These are phyloP conservation scores for Saguinus midas DNA, from an alignment of 2,113 vertebrate species.

Conservation along the genomic window DNA sequence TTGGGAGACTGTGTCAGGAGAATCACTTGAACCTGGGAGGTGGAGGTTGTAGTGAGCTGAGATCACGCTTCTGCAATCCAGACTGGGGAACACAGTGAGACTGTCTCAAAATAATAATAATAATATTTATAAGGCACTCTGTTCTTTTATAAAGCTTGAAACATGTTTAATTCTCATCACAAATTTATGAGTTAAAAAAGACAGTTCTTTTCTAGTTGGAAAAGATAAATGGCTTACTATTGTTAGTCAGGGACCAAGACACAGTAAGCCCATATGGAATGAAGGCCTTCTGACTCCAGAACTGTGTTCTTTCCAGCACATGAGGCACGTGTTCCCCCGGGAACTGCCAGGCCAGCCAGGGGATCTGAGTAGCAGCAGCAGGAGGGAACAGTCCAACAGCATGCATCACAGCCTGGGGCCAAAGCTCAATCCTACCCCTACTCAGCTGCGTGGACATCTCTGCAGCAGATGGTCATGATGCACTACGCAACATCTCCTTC, in stretches of 20 bases:
- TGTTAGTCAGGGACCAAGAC: background rate
- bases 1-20: too few relatives aligned
- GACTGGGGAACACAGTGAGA: too few relatives aligned
- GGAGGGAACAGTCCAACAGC: background rate
- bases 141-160: conserved; percentile 7
- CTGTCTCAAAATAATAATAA: too few relatives aligned
- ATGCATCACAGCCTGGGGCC: background rate
- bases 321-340: background rate
- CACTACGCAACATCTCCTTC: accelerated
- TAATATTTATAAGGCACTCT: conserved; percentile 56
- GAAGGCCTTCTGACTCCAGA: background rate
- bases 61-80: too few relatives aligned
- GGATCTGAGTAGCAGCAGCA: background rate
- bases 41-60: too few relatives aligned
- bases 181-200: conserved; percentile 10
- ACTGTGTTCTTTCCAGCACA: background rate
- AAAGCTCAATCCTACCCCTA: background rate
- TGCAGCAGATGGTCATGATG: background rate
- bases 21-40: too few relatives aligned
- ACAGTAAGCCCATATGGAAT: background rate
- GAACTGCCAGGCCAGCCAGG: background rate
- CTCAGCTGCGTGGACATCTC: background rate
- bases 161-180: background rate
- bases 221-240: background rate
- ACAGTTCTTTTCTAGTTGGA: background rate